Evolutionary conservation across 2,113 vertebrate genomes (phyloP), one percentile per base, ranked within the genome.

Genomic region (Potamarius usumacintae): DNA sequence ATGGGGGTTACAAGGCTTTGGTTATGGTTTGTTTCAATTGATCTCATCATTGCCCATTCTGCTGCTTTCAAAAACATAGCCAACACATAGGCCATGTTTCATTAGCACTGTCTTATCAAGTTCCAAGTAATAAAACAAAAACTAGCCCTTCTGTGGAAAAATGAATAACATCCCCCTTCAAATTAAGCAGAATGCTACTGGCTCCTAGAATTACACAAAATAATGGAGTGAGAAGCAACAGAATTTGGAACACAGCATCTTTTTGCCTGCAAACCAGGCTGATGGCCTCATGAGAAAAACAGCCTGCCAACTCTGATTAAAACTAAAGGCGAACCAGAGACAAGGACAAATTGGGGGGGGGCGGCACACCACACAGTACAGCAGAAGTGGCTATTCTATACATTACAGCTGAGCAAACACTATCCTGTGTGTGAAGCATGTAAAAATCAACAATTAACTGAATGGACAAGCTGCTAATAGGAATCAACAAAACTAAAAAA

Each of bases 271-370:
- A 65, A 27, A 15, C 81, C 18, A 25, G 34, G 58, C 81, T 83
- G 62, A 52, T 27, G 42, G 60, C 27, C 81, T 83, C 81, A 25
- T 10, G 81, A 62, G 81, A 18, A 74, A 52, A 15, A 52, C 60
- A n/a, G 60, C 0, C 81, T 83, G 81, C 60, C 81, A 83, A 55
- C 30, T 83, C 82, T 53, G 63, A 83, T 83, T 83, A 83, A 83
- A 83, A 69, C 65, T 2, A 83, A 52, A 7, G 15, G n/a, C 63
- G 20, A 84, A 71, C 15, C n/a, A 14, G 1, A 71, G 65, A 84
- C 65, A 71, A 83, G 65, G 67, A 57, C 25, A 69, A 71, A 55
- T 55, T 22, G 12, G 82, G 42, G 42, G 42, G 42, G 42, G 2
- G 2, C 2, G 2, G 2, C 2, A 42, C 34, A 3, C 2, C 34